Conservation (phyloP, 2,888 invertebrate genomes). For the Andrena chrysosceles region DNA sequence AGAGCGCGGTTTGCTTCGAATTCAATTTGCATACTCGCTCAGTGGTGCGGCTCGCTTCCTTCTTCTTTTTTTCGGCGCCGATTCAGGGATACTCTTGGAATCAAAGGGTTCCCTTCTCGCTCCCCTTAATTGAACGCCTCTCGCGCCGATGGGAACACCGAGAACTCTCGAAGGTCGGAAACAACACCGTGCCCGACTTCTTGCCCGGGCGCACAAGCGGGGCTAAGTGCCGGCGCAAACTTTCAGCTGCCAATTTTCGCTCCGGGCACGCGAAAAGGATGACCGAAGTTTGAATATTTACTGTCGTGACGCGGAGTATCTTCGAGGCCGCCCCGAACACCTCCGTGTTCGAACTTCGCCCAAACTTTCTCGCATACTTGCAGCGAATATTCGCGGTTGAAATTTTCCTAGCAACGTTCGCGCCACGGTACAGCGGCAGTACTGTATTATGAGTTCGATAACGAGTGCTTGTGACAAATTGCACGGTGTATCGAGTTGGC, state of each 20-base stretch:
- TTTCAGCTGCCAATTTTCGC: constrained; percentile 28
- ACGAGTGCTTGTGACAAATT: background rate
- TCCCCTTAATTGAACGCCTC: constrained; percentile 17
- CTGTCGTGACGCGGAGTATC: background rate
- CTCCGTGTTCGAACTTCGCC: background rate
- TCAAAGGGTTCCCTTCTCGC: background rate
- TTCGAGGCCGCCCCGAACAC: constrained; percentile 4
- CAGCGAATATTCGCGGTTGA: background rate
- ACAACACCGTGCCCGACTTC: background rate
- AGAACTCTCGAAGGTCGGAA: background rate
- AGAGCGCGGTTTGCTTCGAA: constrained; percentile 27
- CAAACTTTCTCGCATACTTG: background rate
- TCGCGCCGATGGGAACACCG: background rate
- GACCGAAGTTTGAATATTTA: constrained; percentile 29
- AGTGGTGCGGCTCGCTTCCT: constrained; percentile 11
- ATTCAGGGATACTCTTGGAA: background rate
- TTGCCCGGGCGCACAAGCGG: constrained; percentile 3
- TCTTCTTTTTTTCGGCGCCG: constrained; percentile 1
- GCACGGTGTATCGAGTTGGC: too few species aligned
- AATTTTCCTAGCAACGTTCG: constrained; percentile 1
- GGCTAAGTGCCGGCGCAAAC: constrained; percentile 15
- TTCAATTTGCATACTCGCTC: constrained; percentile 40
- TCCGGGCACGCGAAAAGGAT: constrained; percentile 20
- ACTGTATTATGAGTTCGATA: background rate
- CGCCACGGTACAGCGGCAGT: background rate